Evolutionary conservation across 2,113 vertebrate species (phyloP).

Genomic region (Mastomys natalensis): DNA sequence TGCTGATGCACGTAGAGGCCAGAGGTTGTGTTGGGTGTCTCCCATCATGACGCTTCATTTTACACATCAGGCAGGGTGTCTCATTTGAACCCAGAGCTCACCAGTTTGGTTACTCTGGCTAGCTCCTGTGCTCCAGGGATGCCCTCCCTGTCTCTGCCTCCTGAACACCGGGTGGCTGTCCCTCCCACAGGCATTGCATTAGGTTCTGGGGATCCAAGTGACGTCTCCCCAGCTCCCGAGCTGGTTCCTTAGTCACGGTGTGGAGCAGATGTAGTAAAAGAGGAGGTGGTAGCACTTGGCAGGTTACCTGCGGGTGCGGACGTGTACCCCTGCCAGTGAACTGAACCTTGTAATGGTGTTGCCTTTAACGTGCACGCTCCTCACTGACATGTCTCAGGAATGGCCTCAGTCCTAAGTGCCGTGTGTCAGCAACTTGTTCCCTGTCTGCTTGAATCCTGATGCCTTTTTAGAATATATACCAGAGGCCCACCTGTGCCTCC

Average conservation of each 20-base stretch:
- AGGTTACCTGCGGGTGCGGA: background rate
- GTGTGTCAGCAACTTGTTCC: background rate
- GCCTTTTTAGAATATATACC: background rate
- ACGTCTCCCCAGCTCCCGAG: background rate
- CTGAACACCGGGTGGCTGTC: background rate
- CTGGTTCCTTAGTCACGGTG: background rate
- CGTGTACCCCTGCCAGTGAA: background rate
- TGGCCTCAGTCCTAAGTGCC: background rate
- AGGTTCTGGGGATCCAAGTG: background rate
- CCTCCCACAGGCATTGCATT: background rate
- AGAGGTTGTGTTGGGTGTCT: background rate
- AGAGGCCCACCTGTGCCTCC: background rate
- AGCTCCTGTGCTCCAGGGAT: background rate
- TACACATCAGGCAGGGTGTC: background rate
- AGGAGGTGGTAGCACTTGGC: background rate
- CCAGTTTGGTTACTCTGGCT: background rate
- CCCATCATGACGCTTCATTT: background rate
- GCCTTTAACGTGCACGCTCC: background rate
- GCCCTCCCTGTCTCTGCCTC: too few relatives aligned
- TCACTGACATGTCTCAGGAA: background rate
- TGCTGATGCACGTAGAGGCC: background rate
- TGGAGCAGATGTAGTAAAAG: background rate
- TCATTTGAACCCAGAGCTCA: background rate
- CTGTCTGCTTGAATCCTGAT: background rate
- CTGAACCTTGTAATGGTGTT: accelerated